Evolutionary conservation across 2,888 invertebrate species (phyloP).

Genomic region (Eupithecia dodoneata): DNA sequence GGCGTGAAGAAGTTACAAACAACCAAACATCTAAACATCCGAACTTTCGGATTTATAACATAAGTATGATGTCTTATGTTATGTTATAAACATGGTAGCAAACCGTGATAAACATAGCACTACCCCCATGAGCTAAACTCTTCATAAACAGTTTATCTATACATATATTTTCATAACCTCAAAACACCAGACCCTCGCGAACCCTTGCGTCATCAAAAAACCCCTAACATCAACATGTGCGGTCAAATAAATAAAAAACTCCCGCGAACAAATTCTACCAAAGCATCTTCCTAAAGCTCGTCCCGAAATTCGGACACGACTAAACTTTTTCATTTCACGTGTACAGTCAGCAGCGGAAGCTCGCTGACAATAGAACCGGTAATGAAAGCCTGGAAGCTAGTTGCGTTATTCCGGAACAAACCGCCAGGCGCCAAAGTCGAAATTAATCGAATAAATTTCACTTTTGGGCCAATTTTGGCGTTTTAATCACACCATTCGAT

Average conservation of each 20-base stretch:
- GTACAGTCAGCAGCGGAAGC: conserved; percentile 2
- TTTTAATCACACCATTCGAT: neutral
- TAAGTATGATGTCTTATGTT: too few relatives aligned
- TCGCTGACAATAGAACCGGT: conserved; percentile 18
- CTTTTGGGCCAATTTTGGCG: neutral
- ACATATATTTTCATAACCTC: neutral
- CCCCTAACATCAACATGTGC: neutral
- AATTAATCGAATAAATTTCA: neutral
- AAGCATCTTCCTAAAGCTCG: neutral
- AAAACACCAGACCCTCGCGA: neutral
- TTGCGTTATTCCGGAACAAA: neutral
- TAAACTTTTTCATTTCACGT: conserved; percentile 4
- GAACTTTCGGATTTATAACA: too few relatives aligned
- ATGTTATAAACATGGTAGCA: neutral
- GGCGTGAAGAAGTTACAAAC: too few relatives aligned
- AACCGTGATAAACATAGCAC: neutral
- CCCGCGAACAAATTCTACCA: neutral
- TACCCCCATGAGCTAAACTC: neutral
- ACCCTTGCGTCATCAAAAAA: conserved; percentile 1
- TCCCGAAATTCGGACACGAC: neutral
- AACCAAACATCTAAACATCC: too few relatives aligned
- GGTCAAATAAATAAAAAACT: conserved; percentile 1
- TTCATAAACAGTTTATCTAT: neutral
- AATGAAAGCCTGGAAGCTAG: neutral
- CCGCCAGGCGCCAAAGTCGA: neutral